A percentile compares a stretch with the other conserved stretches of the same genome.
Evolutionary conservation across 2,113 vertebrate genomes (phyloP).

Genomic region (Trinectes maculatus): DNA sequence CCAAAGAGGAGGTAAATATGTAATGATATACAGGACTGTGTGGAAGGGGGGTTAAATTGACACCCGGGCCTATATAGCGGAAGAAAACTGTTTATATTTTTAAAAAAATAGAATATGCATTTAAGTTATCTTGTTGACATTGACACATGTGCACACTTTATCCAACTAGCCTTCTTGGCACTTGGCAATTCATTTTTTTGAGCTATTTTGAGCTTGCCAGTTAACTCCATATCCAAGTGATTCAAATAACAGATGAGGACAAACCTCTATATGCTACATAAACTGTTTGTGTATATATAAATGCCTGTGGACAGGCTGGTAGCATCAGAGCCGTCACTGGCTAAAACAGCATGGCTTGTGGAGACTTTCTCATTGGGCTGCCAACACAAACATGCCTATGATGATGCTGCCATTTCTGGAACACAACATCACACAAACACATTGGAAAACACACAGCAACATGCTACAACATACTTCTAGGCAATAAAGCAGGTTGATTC

Average conservation of each 20-base stretch:
- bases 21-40: constrained; percentile 20
- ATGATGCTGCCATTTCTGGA: constrained; percentile 69
- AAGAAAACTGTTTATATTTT: too few relatives aligned
- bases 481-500: constrained; percentile 36
- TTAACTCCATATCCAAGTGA: constrained; percentile 21
- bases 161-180: background rate
- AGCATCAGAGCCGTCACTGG: constrained; percentile 2
- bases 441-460: constrained; percentile 28
- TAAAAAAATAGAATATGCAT: too few relatives aligned
- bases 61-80: constrained; percentile 5
- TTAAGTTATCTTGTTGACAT: constrained; percentile 1
- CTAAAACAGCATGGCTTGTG: constrained; percentile 30
- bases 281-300: constrained; percentile 9
- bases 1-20: constrained; percentile 22
- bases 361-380: constrained; percentile 61
- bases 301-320: constrained; percentile 12
- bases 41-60: constrained; percentile 29
- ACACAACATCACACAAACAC: constrained; percentile 54
- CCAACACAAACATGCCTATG: constrained; percentile 65
- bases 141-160: background rate
- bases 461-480: constrained; percentile 31
- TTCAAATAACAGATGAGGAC: background rate
- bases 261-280: too few relatives aligned
- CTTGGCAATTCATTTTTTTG: constrained; percentile 14
- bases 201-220: constrained; percentile 33